A percentile compares a stretch with the other conserved stretches of the same genome.
phyloP scores from a whole-genome alignment of 2,797 vertebrate species.

The Poecile montanus region DNA sequence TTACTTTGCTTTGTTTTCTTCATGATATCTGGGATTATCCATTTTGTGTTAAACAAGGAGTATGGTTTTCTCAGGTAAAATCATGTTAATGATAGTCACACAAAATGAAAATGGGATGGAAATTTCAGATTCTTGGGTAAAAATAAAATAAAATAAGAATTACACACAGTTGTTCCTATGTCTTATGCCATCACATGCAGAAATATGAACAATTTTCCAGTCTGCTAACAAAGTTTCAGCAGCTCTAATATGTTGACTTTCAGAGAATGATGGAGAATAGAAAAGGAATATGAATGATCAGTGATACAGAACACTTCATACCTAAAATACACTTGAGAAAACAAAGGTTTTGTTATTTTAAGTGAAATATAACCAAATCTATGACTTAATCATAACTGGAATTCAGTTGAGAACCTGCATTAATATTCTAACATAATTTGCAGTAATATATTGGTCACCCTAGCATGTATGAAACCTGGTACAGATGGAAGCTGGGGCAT shows the following conservation, averaged over 20 bases:
- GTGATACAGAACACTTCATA: not conserved
- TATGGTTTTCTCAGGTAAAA: not conserved
- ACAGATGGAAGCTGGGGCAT: not conserved
- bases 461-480: not conserved
- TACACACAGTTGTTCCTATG: not conserved
- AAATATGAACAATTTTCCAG: not conserved
- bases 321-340: not conserved
- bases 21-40: not conserved
- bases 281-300: not conserved
- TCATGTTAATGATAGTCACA: not conserved
- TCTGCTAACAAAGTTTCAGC: not conserved
- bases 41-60: not conserved
- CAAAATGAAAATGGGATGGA: not conserved
- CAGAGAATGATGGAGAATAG: not conserved
- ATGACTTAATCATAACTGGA: not conserved
- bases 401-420: not conserved
- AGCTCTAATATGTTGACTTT: not conserved
- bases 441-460: not conserved
- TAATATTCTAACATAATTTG: not conserved
- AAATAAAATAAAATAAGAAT: not conserved
- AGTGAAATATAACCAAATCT: not conserved
- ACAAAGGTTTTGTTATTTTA: not conserved
- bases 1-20: not conserved
- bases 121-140: not conserved
- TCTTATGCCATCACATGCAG: not conserved